Base-by-base conservation (phyloP, 2,113 vertebrate species). In the Apteryx owenii region DNA sequence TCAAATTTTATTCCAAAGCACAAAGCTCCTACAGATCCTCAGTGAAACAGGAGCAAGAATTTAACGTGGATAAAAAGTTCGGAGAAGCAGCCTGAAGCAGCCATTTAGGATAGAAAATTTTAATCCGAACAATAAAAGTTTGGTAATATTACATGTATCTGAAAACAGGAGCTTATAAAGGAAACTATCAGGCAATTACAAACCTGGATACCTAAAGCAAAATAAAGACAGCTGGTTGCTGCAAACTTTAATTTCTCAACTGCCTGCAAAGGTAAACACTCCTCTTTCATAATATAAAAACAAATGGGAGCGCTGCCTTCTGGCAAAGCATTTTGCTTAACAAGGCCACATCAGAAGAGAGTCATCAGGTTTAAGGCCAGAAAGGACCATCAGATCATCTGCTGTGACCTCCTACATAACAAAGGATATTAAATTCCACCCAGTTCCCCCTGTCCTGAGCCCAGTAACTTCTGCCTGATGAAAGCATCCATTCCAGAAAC, bases 321-420 rank as follows among this genome's bases (percentile, higher is more conserved):
- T 91, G 95, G 93, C 91, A 94, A 66, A 92, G 84, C 70, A 15
- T 87, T 89, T 16, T 87, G 91, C 89, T 97, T 72, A 71, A 81
- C 61, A 16, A 91, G 78, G 89, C 84, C 94, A 20, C n/a, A 4
- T 19, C 23, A 86, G 91, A 12, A 53, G 29, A 81, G 77, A 95
- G 69, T 95, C 94, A 96, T 50, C 69, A 10, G 77, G 54, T 76
- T 28, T 87, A 44, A 64, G 70, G 77, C 81, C 95, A 97, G 95
- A 28, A 89, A 61, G 73, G 84, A 81, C 70, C 87, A 84, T 81
- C 0, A 95, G 89, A 81, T 96, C 95, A 95, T 92, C 91, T 29
- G 2, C 0, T 80, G 88, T 75, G 94, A 95, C 90, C 95, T 96
- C 92, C 51, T 79, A 33, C 33, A 0, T 2, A 42, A 58, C 46